phyloP scores from a whole-genome alignment of 2,797 vertebrate species.

The Poecilia gillii region DNA sequence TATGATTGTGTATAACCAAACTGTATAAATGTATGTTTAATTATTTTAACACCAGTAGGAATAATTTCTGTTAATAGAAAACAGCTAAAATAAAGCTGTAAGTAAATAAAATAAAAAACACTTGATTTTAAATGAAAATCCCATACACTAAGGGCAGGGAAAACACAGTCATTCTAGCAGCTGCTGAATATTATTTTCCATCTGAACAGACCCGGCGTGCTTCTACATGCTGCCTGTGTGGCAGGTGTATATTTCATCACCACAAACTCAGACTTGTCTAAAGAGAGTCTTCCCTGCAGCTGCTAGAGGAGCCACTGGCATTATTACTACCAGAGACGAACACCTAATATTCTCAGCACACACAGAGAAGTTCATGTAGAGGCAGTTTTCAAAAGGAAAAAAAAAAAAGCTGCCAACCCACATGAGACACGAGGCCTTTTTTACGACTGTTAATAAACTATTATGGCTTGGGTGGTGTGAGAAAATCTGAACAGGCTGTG shows the following conservation, averaged over 20 bases:
- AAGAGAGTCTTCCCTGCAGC: conserved; percentile 55
- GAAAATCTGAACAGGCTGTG: not conserved
- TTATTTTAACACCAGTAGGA: not conserved
- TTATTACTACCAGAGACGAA: conserved; percentile 26
- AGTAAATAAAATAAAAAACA: not conserved
- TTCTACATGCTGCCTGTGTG: conserved; percentile 48
- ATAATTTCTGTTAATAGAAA: not conserved
- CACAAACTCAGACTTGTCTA: conserved; percentile 57
- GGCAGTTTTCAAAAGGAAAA: conserved; percentile 18
- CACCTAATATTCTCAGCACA: conserved; percentile 21
- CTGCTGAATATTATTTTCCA: conserved; percentile 21
- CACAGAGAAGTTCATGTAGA: conserved; percentile 33
- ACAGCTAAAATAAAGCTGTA: not conserved
- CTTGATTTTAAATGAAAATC: not conserved
- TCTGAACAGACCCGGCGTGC: conserved; percentile 49
- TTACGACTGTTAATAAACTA: conserved; percentile 37
- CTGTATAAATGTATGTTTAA: not conserved
- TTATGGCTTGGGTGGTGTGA: conserved; percentile 18
- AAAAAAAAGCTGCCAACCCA: conserved; percentile 43
- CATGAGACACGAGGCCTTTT: conserved; percentile 44
- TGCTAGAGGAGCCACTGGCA: conserved; percentile 54
- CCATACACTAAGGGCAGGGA: too few species aligned
- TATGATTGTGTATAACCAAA: not conserved
- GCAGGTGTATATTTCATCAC: conserved; percentile 61
- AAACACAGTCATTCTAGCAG: not conserved